These are phyloP conservation scores for Mercenaria mercenaria DNA, from an alignment of 1,140 invertebrate species.

Conservation along the genomic window DNA sequence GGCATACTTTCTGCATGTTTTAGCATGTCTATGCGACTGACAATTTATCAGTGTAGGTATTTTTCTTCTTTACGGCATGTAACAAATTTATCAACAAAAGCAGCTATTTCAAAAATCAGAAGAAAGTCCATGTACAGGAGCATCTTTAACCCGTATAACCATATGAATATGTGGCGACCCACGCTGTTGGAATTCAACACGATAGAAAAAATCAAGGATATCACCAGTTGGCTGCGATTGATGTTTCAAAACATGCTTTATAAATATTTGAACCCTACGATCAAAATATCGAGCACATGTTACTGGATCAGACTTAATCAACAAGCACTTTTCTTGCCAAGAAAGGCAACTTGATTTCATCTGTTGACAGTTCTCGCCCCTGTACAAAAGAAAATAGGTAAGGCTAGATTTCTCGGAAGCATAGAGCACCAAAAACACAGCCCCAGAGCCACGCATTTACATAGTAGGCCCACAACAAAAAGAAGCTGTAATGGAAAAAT, in stretches of 20 bases:
- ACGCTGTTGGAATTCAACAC: constrained; percentile 52
- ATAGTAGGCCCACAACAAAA: no score
- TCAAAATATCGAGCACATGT: constrained; percentile 60
- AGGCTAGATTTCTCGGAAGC: no score
- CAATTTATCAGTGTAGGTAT: background rate
- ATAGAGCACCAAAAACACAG: no score
- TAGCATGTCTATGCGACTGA: constrained; percentile 39
- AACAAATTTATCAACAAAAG: constrained; percentile 51
- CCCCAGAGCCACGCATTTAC: no score
- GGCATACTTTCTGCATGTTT: constrained; percentile 43
- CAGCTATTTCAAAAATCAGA: constrained; percentile 2
- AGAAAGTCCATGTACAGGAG: constrained; percentile 21
- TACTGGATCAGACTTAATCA: constrained; percentile 40
- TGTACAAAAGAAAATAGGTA: no score
- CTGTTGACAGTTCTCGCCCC: background rate
- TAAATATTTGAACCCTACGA: constrained; percentile 27
- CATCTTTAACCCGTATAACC: constrained; percentile 14
- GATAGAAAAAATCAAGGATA: constrained; percentile 52
- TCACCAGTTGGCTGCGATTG: constrained; percentile 39
- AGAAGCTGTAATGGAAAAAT: no score
- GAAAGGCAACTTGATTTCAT: background rate
- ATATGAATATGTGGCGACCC: constrained; percentile 52
- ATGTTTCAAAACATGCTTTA: constrained; percentile 21
- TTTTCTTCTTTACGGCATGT: background rate
- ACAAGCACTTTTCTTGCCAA: constrained; percentile 20